Conservation (phyloP, 2,113 vertebrate genomes). For the Polypterus bichir region DNA sequence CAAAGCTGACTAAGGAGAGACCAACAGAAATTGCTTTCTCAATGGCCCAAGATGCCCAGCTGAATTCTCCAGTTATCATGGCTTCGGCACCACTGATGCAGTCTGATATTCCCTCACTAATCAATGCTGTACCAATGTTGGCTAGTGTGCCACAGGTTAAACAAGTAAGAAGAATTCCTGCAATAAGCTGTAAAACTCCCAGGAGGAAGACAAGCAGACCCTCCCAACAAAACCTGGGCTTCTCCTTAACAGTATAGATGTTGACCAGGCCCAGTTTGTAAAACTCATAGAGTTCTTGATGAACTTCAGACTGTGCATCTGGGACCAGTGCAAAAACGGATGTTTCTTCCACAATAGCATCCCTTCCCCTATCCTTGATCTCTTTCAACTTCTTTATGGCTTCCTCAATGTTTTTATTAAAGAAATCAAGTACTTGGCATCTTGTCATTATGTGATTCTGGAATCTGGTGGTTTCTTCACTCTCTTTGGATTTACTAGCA, state of each 20-base stretch:
- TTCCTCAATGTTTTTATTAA: constrained; percentile 15
- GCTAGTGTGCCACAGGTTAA: constrained; percentile 5
- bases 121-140: constrained; percentile 9
- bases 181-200: constrained; percentile 11
- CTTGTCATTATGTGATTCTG: constrained; percentile 7
- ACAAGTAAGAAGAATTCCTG: constrained; percentile 8
- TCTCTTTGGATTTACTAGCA: not conserved
- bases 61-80: constrained; percentile 15
- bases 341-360: not conserved
- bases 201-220: constrained; percentile 10
- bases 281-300: constrained; percentile 1
- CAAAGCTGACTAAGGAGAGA: constrained; percentile 11
- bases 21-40: constrained; percentile 14
- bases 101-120: constrained; percentile 13
- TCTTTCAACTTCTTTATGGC: constrained; percentile 13
- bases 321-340: constrained; percentile 2
- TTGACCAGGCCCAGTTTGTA: constrained; percentile 10
- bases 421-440: constrained; percentile 2
- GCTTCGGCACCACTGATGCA: not conserved
- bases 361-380: not conserved
- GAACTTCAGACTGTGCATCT: not conserved
- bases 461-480: not conserved
- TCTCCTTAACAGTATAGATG: constrained; percentile 13
- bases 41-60: constrained; percentile 12
- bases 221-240: constrained; percentile 13